Percentiles rank a stretch among this genome's conserved stretches.
phyloP scores from a whole-genome alignment of 2,888 invertebrate genomes.

The Brassicogethes aeneus region DNA sequence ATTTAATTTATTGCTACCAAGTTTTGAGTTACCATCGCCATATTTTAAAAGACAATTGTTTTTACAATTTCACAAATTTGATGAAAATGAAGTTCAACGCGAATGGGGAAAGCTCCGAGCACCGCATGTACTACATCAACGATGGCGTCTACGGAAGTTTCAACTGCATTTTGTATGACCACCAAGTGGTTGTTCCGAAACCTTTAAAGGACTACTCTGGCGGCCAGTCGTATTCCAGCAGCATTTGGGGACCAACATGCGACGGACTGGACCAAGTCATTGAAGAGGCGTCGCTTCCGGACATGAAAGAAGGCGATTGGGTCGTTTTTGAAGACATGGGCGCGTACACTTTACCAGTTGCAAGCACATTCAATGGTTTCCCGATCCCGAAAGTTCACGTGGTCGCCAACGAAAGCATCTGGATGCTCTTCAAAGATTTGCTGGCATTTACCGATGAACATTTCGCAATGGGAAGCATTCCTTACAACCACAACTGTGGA shows the following conservation, averaged over 20 bases:
- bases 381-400: constrained; percentile 67
- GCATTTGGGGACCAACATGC: constrained; percentile 95
- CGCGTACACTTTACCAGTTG: constrained; percentile 92
- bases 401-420: constrained; percentile 48
- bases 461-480: constrained; percentile 44
- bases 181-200: constrained; percentile 66
- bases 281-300: constrained; percentile 55
- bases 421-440: constrained; percentile 50
- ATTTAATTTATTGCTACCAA: no score
- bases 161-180: constrained; percentile 94
- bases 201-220: constrained; percentile 50
- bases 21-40: no score
- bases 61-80: no score
- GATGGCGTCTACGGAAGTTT: constrained; percentile 99
- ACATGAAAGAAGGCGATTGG: constrained; percentile 77
- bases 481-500: constrained; percentile 22
- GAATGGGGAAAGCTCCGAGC: constrained; percentile 27
- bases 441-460: constrained; percentile 52
- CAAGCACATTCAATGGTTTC: constrained; percentile 93
- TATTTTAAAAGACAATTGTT: no score
- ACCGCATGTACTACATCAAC: constrained; percentile 94
- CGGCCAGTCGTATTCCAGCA: constrained; percentile 48
- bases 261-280: constrained; percentile 83
- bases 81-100: constrained; percentile 21
- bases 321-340: constrained; percentile 93